Conservation (phyloP, 2,888 invertebrate species). For the Cheilosia urbana region DNA sequence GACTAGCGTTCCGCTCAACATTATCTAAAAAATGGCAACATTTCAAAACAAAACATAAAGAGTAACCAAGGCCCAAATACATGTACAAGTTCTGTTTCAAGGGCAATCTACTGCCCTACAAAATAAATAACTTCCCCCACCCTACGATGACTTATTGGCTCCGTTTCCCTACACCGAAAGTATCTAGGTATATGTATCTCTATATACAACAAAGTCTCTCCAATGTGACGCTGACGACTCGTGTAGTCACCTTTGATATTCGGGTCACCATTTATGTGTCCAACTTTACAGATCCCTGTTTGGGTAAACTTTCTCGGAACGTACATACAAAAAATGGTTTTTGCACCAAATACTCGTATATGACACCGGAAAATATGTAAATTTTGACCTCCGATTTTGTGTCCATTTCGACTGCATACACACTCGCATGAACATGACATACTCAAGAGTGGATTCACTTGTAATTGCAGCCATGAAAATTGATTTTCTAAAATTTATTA, state of each 20-base stretch:
- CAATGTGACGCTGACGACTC: not conserved
- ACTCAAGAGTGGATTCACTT: conserved; percentile 6
- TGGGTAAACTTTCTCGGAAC: conserved; percentile 30
- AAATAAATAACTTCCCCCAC: not conserved
- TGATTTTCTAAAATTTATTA: conserved; percentile 36
- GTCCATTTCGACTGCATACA: not conserved
- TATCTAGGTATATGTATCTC: not conserved
- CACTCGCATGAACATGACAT: conserved; percentile 9
- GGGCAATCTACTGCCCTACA: not conserved
- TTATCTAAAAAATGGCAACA: not conserved
- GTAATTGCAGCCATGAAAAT: conserved; percentile 38
- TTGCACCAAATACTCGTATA: conserved; percentile 23
- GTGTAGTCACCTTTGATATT: conserved; percentile 7
- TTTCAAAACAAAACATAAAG: not conserved
- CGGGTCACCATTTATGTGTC: conserved; percentile 27
- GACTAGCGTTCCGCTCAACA: too few relatives aligned
- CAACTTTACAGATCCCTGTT: conserved; percentile 14
- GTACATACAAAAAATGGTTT: not conserved
- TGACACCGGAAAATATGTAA: conserved; percentile 46
- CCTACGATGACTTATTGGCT: conserved; percentile 1
- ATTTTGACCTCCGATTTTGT: conserved; percentile 51
- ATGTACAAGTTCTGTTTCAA: conserved; percentile 10
- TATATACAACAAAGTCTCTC: not conserved
- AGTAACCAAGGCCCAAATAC: not conserved
- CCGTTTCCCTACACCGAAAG: not conserved